phyloP scores from a whole-genome alignment of 2,888 invertebrate species.

The Odontocolon sp. region DNA sequence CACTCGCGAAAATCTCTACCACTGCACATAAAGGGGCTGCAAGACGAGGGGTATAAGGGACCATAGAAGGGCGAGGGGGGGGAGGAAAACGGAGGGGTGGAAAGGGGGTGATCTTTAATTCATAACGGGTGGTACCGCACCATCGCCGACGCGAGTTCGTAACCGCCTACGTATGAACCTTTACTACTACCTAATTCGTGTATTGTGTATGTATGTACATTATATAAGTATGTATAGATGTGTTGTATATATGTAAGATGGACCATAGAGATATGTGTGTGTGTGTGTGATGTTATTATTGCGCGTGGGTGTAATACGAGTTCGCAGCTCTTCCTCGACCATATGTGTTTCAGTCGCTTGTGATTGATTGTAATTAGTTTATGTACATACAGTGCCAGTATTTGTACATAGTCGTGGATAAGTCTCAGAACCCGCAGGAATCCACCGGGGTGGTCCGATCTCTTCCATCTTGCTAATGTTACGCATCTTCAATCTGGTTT shows the following conservation, averaged over 20 bases:
- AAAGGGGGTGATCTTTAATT: conserved; percentile 71
- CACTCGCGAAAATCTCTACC: conserved; percentile 63
- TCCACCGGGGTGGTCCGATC: conserved; percentile 43
- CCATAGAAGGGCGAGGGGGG: not conserved
- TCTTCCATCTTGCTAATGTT: not conserved
- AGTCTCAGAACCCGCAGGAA: conserved; percentile 8
- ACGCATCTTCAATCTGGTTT: too few species aligned
- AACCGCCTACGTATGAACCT: conserved; percentile 61
- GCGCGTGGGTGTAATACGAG: conserved; percentile 59
- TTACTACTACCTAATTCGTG: conserved; percentile 9
- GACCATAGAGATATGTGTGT: conserved; percentile 8
- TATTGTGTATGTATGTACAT: conserved; percentile 26
- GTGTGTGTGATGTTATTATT: conserved; percentile 22
- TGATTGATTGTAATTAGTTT: conserved; percentile 75
- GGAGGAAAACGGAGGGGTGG: not conserved
- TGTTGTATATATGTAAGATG: not conserved
- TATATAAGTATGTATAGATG: conserved; percentile 8
- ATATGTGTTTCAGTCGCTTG: conserved; percentile 52
- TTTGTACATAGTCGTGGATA: conserved; percentile 40
- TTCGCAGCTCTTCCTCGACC: conserved; percentile 31
- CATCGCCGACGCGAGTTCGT: conserved; percentile 32
- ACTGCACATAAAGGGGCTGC: conserved; percentile 63
- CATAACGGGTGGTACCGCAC: conserved; percentile 67
- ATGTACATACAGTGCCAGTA: conserved; percentile 62
- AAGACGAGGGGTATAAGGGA: conserved; percentile 33